Percentiles rank a stretch among this genome's conserved stretches.
phyloP scores from a whole-genome alignment of 2,888 invertebrate species.

The Pyrrhosoma nymphula region DNA sequence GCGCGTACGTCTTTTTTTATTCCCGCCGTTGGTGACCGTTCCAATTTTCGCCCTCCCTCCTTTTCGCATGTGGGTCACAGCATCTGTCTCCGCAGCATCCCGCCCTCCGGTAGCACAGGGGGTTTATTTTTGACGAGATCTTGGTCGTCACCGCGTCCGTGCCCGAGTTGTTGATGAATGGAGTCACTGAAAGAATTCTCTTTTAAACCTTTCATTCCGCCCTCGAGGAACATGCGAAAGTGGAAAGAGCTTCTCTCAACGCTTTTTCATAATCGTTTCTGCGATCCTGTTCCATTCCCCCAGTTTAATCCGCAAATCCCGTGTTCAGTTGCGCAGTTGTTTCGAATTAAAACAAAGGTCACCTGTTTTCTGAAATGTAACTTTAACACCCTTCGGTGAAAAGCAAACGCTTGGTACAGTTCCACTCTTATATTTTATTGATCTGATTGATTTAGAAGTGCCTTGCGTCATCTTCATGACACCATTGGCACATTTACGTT shows the following conservation, averaged over 20 bases:
- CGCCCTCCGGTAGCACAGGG: not conserved
- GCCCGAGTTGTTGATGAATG: not conserved
- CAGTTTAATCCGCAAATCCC: too few species aligned
- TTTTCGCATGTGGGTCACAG: not conserved
- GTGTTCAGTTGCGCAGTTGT: too few species aligned
- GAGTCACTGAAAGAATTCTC: not conserved
- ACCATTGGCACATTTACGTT: too few species aligned
- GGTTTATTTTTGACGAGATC: not conserved
- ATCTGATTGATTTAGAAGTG: too few species aligned
- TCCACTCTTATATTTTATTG: too few species aligned
- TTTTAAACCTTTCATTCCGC: not conserved
- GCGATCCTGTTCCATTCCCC: not conserved
- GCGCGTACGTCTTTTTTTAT: not conserved
- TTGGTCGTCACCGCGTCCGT: not conserved
- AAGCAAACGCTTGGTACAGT: too few species aligned
- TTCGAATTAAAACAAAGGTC: too few species aligned
- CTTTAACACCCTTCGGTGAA: too few species aligned
- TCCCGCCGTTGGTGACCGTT: not conserved
- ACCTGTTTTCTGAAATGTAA: too few species aligned
- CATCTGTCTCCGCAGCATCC: not conserved
- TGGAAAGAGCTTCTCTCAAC: not conserved
- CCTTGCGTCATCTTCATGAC: too few species aligned
- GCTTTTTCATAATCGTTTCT: not conserved
- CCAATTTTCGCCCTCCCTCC: not conserved
- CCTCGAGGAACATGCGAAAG: not conserved